These are phyloP conservation scores for Esox niger DNA, from an alignment of 2,113 vertebrate species.

Conservation along the genomic window DNA sequence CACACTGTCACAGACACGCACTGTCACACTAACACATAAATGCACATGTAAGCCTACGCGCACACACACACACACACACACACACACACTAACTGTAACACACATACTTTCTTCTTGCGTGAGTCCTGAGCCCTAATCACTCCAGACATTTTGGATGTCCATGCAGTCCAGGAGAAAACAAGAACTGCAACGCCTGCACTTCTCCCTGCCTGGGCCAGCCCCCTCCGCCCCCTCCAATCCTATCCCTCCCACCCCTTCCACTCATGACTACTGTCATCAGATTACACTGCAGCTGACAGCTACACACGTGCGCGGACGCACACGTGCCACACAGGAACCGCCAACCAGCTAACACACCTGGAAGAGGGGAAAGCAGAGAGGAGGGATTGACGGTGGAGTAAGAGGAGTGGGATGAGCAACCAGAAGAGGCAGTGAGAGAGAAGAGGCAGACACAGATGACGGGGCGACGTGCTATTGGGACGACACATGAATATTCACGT, in stretches of 20 bases:
- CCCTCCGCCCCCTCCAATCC: conserved; percentile 50
- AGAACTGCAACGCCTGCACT: conserved; percentile 66
- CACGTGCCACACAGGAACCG: conserved; percentile 15
- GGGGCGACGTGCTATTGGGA: neutral
- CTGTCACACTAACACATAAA: neutral
- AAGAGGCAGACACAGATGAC: conserved; percentile 17
- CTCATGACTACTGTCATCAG: conserved; percentile 69
- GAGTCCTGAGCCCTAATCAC: conserved; percentile 54
- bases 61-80: neutral
- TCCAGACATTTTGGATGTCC: conserved; percentile 63
- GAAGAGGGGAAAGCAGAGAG: conserved; percentile 31
- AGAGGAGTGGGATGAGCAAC: conserved; percentile 43
- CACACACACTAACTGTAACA: conserved; percentile 4
- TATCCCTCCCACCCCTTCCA: conserved; percentile 46
- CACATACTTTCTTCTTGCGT: conserved; percentile 26
- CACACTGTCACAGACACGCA: neutral
- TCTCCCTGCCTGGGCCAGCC: conserved; percentile 44
- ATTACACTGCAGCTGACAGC: conserved; percentile 63
- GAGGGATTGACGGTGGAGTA: conserved; percentile 50
- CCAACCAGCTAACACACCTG: conserved; percentile 3
- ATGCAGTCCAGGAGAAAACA: conserved; percentile 59
- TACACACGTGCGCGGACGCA: conserved; percentile 24
- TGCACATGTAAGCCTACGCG: neutral
- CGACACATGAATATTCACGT: conserved; percentile 3
- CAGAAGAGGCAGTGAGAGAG: conserved; percentile 30